Evolutionary conservation across 1,140 invertebrate genomes (phyloP), one percentile per base, ranked within the genome.

Genomic region (Hylyphantes graminicola): DNA sequence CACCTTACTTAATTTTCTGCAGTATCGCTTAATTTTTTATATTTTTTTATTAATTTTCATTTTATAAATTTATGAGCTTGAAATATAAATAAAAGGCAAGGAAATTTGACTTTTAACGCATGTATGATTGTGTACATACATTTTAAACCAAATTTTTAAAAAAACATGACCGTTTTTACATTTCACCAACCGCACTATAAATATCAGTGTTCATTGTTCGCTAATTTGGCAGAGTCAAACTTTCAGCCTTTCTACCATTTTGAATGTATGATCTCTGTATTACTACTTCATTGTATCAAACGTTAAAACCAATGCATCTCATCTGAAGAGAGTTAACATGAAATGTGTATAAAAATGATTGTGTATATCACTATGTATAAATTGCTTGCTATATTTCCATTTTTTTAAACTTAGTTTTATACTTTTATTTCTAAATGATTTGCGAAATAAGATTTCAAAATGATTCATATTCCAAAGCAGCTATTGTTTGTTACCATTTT

Each of bases 51-150:
- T n/a, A n/a, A n/a, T n/a, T n/a, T n/a, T 35, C 35, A 21, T 79
- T 79, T 79, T 21, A 79, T 79, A 79, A 79, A 68, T 79, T 79
- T 79, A 79, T 79, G 77, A 79, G 77, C 77, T 79, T 79, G 64
- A 70, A 68, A 65, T 70, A 55, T 79, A 51, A 78, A 50, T 68
- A 70, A 57, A 21, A 48, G 77, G 77, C 77, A 70, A 70, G 65
- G 65, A 70, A 70, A 54, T 79, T 64, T 79, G 68, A 67, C 64
- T 79, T 79, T 79, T 51, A 65, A 65, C 19, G 64, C 64, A 35
- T 17, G 55, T 78, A 67, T 54, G 61, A 78, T 79, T 79, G n/a
- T 79, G 77, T 79, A 79, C 10, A 79, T 79, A 70, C 17, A 57
- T 19, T 48, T 8, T n/a, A 53, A 70, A 11, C 7, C 0, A 70